Evolutionary conservation across 2,797 vertebrate species (phyloP), one percentile per base, ranked within the genome.

Genomic region (Microchirus variegatus): DNA sequence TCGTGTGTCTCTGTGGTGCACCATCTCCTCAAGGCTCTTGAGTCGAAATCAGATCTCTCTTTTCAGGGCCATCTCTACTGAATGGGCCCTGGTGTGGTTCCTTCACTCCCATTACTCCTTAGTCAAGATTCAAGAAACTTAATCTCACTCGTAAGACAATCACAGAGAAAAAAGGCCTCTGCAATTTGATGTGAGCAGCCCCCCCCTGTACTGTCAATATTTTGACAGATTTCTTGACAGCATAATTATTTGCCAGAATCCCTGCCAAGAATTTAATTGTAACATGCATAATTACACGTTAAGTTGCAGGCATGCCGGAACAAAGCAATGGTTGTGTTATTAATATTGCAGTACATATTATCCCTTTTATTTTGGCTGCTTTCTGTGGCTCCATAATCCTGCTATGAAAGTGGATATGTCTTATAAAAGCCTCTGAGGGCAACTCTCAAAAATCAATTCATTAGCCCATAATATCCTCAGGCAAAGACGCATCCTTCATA

Each of bases 251-350:
- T 85, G 78, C 68, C 54, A 18, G 81, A 80, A 88, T 81, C 74
- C 72, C 74, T 79, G 87, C 82, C 83, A 87, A 81, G 80, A 66
- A 84, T 90, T 93, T 92, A 93, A 93, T 93, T 94, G 90, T 90
- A 90, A 89, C 88, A 84, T 83, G 83, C 56, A 40, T 93, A 93
- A 93, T 93, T 92, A 88, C 82, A 89, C 22, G 86, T 91, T 90
- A 78, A 78, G 89, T 82, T 80, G 65, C 56, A 14, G 77, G 70
- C 84, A 85, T 81, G 83, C 72, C 77, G 63, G 80, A 88, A 88
- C 81, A 90, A 87, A 87, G 87, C 63, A 35, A 52, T 9, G 72
- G 64, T 59, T 64, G 78, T 43, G 50, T 82, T 90, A 87, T 90
- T 88, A 90, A 87, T 87, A 85, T 80, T 65, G 57, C 74, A 59